A percentile compares a stretch with the other conserved stretches of the same genome.
Conservation (phyloP, 1,140 invertebrate genomes). For the Penaeus japonicus region DNA sequence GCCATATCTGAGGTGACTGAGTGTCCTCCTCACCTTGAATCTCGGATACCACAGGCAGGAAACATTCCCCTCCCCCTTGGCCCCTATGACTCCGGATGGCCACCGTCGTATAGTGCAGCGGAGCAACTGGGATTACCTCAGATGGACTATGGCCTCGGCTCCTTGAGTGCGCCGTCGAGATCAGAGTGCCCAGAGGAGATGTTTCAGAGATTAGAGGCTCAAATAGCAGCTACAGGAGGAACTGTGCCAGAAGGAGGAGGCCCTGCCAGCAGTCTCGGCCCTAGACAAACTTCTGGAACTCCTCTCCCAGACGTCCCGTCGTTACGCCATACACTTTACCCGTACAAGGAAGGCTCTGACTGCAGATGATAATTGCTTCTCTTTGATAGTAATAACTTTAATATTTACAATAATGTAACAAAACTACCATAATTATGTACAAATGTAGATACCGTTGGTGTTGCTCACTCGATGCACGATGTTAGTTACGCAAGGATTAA, state of each 20-base stretch:
- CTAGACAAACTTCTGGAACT: not conserved
- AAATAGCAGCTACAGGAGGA: constrained; percentile 48
- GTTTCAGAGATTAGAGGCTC: constrained; percentile 44
- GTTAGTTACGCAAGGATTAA: constrained; percentile 46
- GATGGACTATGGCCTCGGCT: constrained; percentile 17
- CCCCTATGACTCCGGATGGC: not conserved
- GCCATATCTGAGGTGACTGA: not conserved
- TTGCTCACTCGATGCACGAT: constrained; percentile 51
- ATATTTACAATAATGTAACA: constrained; percentile 47
- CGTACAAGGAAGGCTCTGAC: constrained; percentile 58
- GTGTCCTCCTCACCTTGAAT: not conserved
- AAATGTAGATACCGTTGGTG: constrained; percentile 59
- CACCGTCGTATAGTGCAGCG: not conserved
- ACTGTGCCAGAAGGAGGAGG: not conserved
- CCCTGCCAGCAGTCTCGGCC: not conserved
- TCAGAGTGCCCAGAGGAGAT: constrained; percentile 34
- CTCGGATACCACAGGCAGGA: not conserved
- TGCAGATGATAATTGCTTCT: constrained; percentile 59
- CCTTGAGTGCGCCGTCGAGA: constrained; percentile 4
- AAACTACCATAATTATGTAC: constrained; percentile 55
- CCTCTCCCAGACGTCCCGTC: constrained; percentile 36
- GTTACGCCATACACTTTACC: constrained; percentile 45
- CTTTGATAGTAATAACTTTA: constrained; percentile 46
- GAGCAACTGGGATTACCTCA: constrained; percentile 18
- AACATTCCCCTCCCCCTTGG: not conserved